phyloP scores from a whole-genome alignment of 2,888 invertebrate genomes.

The Schizotus pectinicornis region DNA sequence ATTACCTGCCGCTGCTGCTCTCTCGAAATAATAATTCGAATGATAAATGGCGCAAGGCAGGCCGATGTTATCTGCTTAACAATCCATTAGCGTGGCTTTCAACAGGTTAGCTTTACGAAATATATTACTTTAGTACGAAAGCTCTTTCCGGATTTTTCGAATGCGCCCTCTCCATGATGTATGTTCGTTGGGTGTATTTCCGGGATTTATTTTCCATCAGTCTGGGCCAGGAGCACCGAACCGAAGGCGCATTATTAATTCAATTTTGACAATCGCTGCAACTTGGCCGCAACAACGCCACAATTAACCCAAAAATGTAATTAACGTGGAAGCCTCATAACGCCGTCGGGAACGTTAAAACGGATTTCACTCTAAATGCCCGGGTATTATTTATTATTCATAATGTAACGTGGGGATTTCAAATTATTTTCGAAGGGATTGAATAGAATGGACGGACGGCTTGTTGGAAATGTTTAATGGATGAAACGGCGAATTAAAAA shows the following conservation, averaged over 20 bases:
- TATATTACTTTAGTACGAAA: conserved; percentile 31
- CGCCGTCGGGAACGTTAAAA: conserved; percentile 3
- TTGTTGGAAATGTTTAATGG: conserved; percentile 12
- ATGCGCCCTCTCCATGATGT: conserved; percentile 20
- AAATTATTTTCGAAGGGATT: conserved; percentile 13
- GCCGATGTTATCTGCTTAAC: conserved; percentile 38
- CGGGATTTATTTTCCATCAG: conserved; percentile 19
- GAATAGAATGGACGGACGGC: conserved; percentile 6
- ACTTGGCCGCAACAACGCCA: not conserved
- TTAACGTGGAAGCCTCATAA: conserved; percentile 3
- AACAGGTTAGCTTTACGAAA: conserved; percentile 40
- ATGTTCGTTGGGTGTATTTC: conserved; percentile 17
- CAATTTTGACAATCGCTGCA: not conserved
- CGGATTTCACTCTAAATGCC: conserved; percentile 11
- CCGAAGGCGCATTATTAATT: too few species aligned
- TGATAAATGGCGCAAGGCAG: conserved; percentile 36
- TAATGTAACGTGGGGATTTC: conserved; percentile 16
- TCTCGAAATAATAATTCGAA: conserved; percentile 36
- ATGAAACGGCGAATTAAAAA: conserved; percentile 2
- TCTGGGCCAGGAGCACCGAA: not conserved
- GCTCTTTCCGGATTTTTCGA: conserved; percentile 25
- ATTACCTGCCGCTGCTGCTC: conserved; percentile 5
- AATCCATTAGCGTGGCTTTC: conserved; percentile 40
- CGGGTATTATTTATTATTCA: conserved; percentile 26
- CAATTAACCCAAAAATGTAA: conserved; percentile 6